A percentile compares a stretch with the other conserved stretches of the same genome.
phyloP scores from a whole-genome alignment of 2,888 invertebrate species.

The Gandaritis pyraliata region DNA sequence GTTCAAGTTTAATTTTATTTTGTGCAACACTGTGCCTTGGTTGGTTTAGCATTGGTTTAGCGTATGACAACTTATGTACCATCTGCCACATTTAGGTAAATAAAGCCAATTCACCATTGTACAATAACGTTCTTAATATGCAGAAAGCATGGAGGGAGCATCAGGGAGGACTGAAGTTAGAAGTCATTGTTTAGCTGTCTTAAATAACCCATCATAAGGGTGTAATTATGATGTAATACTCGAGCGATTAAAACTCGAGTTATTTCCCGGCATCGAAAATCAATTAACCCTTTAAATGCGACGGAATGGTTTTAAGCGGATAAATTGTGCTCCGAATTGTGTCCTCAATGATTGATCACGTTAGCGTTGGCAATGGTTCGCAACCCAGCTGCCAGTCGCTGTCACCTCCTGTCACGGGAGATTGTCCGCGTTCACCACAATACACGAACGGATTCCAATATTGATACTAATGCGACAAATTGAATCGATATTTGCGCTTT shows the following conservation, averaged over 20 bases:
- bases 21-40: no score
- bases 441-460: constrained; percentile 29
- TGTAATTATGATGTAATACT: constrained; percentile 24
- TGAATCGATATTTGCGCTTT: constrained; percentile 29
- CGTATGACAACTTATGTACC: no score
- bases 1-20: neutral
- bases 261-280: constrained; percentile 28
- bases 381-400: constrained; percentile 42
- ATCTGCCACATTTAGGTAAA: no score
- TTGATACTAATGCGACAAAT: constrained; percentile 33
- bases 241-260: constrained; percentile 23
- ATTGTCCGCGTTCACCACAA: constrained; percentile 32
- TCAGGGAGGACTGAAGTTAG: neutral
- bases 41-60: no score
- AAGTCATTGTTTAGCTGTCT: neutral
- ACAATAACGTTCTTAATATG: no score
- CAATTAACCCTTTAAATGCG: constrained; percentile 39
- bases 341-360: constrained; percentile 42
- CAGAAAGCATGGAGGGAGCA: no score
- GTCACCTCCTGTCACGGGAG: constrained; percentile 42
- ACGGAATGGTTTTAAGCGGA: constrained; percentile 27
- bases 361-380: constrained; percentile 34
- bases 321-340: constrained; percentile 37
- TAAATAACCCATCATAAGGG: neutral
- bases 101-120: no score